Conservation (phyloP, 1,140 invertebrate genomes). For the Drosophila pandora region DNA sequence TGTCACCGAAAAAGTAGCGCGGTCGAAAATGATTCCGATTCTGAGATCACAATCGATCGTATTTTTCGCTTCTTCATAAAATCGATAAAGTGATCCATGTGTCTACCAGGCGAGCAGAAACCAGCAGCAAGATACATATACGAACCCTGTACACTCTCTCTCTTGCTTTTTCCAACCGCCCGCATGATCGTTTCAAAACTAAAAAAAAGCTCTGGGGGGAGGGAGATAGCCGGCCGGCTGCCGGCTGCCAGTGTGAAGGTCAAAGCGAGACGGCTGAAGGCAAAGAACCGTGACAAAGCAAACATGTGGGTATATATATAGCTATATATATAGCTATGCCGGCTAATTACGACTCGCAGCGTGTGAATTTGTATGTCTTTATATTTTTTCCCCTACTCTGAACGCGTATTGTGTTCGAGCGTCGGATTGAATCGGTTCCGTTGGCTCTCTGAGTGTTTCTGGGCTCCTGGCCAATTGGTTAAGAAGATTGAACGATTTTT, state of each 20-base stretch:
- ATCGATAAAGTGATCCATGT: constrained; percentile 85
- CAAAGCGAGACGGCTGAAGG: constrained; percentile 30
- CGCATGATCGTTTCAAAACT: constrained; percentile 71
- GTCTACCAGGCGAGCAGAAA: constrained; percentile 61
- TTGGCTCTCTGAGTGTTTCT: constrained; percentile 26
- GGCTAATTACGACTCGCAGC: constrained; percentile 26
- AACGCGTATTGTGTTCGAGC: constrained; percentile 20
- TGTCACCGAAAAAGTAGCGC: constrained; percentile 25
- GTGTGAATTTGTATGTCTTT: constrained; percentile 13
- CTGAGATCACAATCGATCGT: constrained; percentile 77
- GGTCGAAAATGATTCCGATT: constrained; percentile 64
- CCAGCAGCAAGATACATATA: constrained; percentile 6
- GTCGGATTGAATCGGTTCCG: constrained; percentile 62
- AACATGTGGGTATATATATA: background rate
- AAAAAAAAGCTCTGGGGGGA: constrained; percentile 46
- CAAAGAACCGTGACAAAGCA: constrained; percentile 36
- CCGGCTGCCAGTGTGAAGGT: background rate
- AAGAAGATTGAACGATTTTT: constrained; percentile 82
- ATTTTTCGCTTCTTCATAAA: constrained; percentile 83
- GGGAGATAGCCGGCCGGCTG: constrained; percentile 27
- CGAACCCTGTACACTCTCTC: background rate
- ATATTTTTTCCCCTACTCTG: constrained; percentile 6
- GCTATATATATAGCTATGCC: background rate
- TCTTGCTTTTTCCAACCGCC: constrained; percentile 39
- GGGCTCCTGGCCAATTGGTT: constrained; percentile 61